Evolutionary conservation across 2,888 invertebrate species (phyloP).

Genomic region (Apodemia mormo): DNA sequence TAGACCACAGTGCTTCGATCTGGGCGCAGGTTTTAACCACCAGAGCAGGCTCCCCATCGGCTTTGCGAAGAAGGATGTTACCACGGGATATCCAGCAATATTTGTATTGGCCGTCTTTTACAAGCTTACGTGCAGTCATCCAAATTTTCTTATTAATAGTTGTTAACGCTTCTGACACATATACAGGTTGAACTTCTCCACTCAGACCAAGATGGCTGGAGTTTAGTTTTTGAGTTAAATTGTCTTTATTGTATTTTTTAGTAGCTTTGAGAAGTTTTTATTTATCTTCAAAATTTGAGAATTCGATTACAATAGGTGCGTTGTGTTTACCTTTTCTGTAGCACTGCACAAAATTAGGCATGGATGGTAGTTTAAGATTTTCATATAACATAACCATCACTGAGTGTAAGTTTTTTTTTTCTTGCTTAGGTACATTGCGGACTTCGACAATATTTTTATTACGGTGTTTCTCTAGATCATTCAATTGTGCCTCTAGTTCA

Average conservation of each 20-base stretch:
- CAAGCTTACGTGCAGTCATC: neutral
- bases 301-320: neutral
- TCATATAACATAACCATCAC: neutral
- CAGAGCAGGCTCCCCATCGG: neutral
- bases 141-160: neutral
- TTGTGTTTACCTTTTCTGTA: neutral
- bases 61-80: no score
- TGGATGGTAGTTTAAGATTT: neutral
- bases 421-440: neutral
- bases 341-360: no score
- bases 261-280: neutral
- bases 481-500: neutral
- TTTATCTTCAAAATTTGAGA: neutral
- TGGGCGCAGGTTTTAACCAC: no score
- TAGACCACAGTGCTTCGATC: no score
- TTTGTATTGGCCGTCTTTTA: neutral
- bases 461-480: neutral
- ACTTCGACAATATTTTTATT: neutral
- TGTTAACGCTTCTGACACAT: no score
- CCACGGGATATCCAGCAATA: neutral
- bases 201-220: neutral
- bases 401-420: neutral
- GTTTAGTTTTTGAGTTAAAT: neutral
- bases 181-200: no score
- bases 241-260: neutral